Evolutionary conservation across 1,140 invertebrate species (phyloP), one percentile per base, ranked within the genome.

Genomic region (Palaemon carinicauda): DNA sequence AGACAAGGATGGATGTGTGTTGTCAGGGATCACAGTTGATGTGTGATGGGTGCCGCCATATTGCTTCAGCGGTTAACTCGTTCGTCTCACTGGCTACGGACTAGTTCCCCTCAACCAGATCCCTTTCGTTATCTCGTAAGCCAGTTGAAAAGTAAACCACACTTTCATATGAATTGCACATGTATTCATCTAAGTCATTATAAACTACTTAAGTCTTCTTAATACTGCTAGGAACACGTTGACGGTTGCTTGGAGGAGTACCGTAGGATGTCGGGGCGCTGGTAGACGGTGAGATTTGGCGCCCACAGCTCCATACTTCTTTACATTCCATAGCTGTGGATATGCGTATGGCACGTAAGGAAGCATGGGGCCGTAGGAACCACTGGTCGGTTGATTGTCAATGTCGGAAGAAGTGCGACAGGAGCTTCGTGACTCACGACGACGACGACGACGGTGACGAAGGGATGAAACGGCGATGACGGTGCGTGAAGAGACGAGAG

Each of bases 261-360:
- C 41, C 41, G 41, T 21, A 31, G 15, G 5, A n/a, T 7, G 9
- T n/a, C 31, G 12, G n/a, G n/a, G 80, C 80, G 27, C 56, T n/a
- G n/a, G 60, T 52, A 71, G 80, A 52, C 3, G 17, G 14, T 69
- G 73, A 41, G 51, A 50, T 75, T 31, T 53, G 77, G 29, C 60
- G 50, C 84, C 78, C 84, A 86, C 84, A 74, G 71, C 84, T 86
- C 84, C 84, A 86, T 86, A 86, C 84, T 86, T 86, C 84, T 86
- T 86, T 86, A 86, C 84, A 86, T 86, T 86, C 84, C 84, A 86
- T 86, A 86, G 77, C 77, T 74, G 51, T 73, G 52, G 29, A 60
- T 77, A 73, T 54, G 53, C 84, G 56, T 86, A 86, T 80, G 84
- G 84, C 41, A 86, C 77, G 84, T 86, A 86, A 86, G 84, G 84